phyloP scores from a whole-genome alignment of 1,140 invertebrate genomes.

The Lepidotrigona ventralis region DNA sequence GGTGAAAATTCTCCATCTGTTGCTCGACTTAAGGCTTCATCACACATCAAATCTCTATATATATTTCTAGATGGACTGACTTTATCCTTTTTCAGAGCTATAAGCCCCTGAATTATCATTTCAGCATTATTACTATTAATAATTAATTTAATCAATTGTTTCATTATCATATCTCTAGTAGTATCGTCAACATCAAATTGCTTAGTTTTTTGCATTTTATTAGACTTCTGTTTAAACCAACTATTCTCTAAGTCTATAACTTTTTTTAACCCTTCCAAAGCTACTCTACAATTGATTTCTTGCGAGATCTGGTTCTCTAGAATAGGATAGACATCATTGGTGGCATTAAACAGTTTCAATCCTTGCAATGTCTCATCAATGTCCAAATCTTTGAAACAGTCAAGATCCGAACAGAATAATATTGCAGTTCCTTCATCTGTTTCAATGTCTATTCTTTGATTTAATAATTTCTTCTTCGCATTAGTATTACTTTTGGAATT shows the following conservation, averaged over 20 bases:
- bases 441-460: conserved; percentile 63
- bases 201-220: conserved; percentile 51
- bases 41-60: conserved; percentile 81
- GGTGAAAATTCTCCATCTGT: conserved; percentile 83
- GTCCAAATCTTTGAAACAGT: conserved; percentile 71
- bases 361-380: conserved; percentile 72
- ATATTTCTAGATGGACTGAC: conserved; percentile 76
- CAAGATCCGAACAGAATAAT: conserved; percentile 65
- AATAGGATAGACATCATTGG: conserved; percentile 70
- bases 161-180: conserved; percentile 74
- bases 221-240: conserved; percentile 48
- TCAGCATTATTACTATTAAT: conserved; percentile 72
- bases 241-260: conserved; percentile 81
- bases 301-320: conserved; percentile 77
- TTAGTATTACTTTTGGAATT: background rate
- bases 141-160: conserved; percentile 78
- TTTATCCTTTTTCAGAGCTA: conserved; percentile 72
- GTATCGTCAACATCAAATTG: conserved; percentile 24
- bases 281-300: conserved; percentile 80
- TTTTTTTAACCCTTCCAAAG: conserved; percentile 79
- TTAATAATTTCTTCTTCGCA: conserved; percentile 25
- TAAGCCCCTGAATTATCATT: conserved; percentile 78
- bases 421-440: conserved; percentile 69
- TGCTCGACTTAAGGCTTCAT: conserved; percentile 83
- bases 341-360: conserved; percentile 69